These are phyloP conservation scores for Leuciscus idus DNA, from an alignment of 2,113 vertebrate species.

Conservation along the genomic window DNA sequence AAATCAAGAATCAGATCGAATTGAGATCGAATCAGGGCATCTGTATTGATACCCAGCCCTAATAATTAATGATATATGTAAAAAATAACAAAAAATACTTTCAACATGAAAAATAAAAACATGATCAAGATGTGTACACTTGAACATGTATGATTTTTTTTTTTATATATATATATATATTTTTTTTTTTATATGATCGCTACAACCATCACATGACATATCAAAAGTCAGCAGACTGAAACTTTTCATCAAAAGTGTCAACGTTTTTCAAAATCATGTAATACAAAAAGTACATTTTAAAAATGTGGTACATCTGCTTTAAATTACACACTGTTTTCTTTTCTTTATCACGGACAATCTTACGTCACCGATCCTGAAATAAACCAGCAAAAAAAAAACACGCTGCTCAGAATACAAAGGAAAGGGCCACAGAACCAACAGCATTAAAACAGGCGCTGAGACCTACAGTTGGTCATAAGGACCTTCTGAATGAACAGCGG, in stretches of 20 bases:
- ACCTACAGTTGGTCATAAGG: neutral
- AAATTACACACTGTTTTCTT: neutral
- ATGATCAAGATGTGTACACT: neutral
- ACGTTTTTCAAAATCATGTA: neutral
- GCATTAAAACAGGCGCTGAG: conserved; percentile 15
- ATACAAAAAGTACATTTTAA: neutral
- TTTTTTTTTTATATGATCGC: neutral
- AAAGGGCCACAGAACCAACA: neutral
- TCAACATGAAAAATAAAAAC: neutral
- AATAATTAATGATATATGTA: too few species aligned
- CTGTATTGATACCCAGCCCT: too few species aligned
- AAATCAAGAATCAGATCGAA: too few species aligned
- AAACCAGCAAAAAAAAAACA: neutral
- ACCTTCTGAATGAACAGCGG: conserved; percentile 6
- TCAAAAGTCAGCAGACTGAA: neutral
- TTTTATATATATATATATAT: too few species aligned
- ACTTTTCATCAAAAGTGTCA: neutral
- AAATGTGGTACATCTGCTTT: too few species aligned
- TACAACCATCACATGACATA: neutral
- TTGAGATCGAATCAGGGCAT: too few species aligned
- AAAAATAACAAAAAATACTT: too few species aligned
- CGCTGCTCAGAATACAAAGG: neutral
- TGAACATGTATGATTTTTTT: neutral
- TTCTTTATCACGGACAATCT: neutral
- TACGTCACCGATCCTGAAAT: neutral